Evolutionary conservation across 1,140 invertebrate genomes (phyloP).

Genomic region (Drosophila willistoni): DNA sequence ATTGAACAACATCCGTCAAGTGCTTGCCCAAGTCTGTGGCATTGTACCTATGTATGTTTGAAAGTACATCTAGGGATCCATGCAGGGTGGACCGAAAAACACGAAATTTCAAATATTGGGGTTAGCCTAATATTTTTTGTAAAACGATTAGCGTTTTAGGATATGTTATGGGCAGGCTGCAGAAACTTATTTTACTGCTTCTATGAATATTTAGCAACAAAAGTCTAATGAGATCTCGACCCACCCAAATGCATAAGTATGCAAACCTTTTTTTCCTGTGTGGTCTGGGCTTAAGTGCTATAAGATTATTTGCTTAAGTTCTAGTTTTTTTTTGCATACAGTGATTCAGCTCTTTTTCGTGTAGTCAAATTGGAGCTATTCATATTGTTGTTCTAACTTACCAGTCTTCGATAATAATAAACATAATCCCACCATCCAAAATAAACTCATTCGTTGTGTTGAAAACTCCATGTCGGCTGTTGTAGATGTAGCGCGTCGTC

Average conservation of each 20-base stretch:
- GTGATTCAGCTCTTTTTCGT: conserved; percentile 33
- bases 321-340: background rate
- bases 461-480: conserved; percentile 59
- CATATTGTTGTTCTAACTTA: conserved; percentile 33
- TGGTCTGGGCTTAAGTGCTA: conserved; percentile 4
- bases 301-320: conserved; percentile 26
- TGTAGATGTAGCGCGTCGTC: conserved; percentile 59
- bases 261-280: background rate
- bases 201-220: no score
- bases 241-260: background rate
- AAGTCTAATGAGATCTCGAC: no score
- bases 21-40: conserved; percentile 11
- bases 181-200: no score
- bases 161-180: no score
- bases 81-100: no score
- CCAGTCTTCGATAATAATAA: conserved; percentile 63
- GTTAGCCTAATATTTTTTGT: no score
- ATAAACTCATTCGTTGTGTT: conserved; percentile 56
- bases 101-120: no score
- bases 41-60: conserved; percentile 9
- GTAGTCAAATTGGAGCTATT: background rate
- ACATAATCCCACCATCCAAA: conserved; percentile 69
- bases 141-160: no score
- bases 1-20: conserved; percentile 17
- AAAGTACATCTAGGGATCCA: no score